Base-by-base conservation (phyloP, 2,113 vertebrate genomes). In the Megaceryle maxima region DNA sequence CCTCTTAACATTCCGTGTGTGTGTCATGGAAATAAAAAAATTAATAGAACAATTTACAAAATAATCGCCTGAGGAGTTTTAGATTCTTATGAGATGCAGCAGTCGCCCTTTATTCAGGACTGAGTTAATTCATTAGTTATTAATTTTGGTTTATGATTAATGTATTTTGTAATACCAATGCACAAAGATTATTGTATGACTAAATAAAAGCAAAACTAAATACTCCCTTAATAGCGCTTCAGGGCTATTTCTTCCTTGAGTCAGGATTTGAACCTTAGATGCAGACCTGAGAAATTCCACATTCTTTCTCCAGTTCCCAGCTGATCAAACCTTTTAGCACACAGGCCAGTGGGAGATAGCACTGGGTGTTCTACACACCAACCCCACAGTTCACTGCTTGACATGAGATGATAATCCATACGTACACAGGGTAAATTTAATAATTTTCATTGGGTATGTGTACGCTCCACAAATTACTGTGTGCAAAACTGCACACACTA, bases 141-240 rank as follows among this genome's bases (percentile, higher is more conserved):
- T 85, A 53, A 84, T 57, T 79, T 80, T 33, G 20, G 5, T n/a
- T 88, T 39, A 67, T 53, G 55, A 37, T 70, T 51, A 50, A 24
- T 85, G 28, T 28, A 7, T 92, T 89, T 83, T 59, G 18, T 41
- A 86, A 76, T 74, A 10, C 21, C 8, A 15, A 13, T 81, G 29
- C 60, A 12, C 67, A 22, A 59, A 88, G 37, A 39, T 81, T 43
- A 56, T 57, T 26, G 9, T 51, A 53, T 35, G 60, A 74, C 64
- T 81, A 85, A 95, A 83, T 90, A 62, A 87, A 85, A 79, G 43
- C 18, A 68, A 69, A 90, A 77, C 44, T 22, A 67, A 35, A 22
- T 18, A 74, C 56, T 72, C 55, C 29, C 50, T 63, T 64, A 60
- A 21, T 21, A 88, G 41, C 67, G 55, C 18, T 39, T 39, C 22